Evolutionary conservation across 2,797 vertebrate species (phyloP).

Genomic region (Diceros bicornis): DNA sequence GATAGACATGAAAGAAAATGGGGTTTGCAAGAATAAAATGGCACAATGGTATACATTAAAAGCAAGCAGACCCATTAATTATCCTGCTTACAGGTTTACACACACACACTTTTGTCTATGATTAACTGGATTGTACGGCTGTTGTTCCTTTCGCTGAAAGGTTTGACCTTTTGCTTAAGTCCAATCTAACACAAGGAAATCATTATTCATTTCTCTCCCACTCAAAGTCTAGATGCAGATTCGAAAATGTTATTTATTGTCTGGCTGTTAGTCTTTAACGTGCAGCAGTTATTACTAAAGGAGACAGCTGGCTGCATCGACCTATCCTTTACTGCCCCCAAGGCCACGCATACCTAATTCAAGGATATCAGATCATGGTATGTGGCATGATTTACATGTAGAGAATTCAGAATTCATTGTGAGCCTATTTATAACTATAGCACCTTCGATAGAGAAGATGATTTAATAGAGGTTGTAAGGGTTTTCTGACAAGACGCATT

Average conservation of each 20-base stretch:
- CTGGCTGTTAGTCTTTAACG: slow-evolving; percentile 74
- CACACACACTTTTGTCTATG: slow-evolving; percentile 41
- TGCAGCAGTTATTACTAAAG: slow-evolving; percentile 77
- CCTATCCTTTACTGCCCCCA: slow-evolving; percentile 74
- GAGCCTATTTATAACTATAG: slow-evolving; percentile 84
- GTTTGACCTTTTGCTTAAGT: slow-evolving; percentile 75
- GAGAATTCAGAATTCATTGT: slow-evolving; percentile 86
- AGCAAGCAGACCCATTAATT: not conserved
- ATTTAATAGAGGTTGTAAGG: slow-evolving; percentile 83
- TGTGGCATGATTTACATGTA: slow-evolving; percentile 84
- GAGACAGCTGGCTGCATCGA: slow-evolving; percentile 78
- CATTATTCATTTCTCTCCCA: slow-evolving; percentile 80
- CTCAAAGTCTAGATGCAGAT: slow-evolving; percentile 80
- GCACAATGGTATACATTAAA: not conserved
- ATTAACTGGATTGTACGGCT: slow-evolving; percentile 50
- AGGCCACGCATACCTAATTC: slow-evolving; percentile 79
- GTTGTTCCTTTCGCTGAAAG: slow-evolving; percentile 65
- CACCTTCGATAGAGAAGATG: slow-evolving; percentile 72
- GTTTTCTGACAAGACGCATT: slow-evolving; percentile 83
- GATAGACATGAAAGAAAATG: slow-evolving; percentile 51
- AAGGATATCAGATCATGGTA: slow-evolving; percentile 85
- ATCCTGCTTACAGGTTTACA: slow-evolving; percentile 67
- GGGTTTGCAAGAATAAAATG: slow-evolving; percentile 53
- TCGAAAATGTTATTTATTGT: slow-evolving; percentile 83
- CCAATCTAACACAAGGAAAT: slow-evolving; percentile 76